A percentile compares a stretch with the other conserved stretches of the same genome.
Conservation (phyloP, 1,140 invertebrate genomes). For the Lethrus apterus region DNA sequence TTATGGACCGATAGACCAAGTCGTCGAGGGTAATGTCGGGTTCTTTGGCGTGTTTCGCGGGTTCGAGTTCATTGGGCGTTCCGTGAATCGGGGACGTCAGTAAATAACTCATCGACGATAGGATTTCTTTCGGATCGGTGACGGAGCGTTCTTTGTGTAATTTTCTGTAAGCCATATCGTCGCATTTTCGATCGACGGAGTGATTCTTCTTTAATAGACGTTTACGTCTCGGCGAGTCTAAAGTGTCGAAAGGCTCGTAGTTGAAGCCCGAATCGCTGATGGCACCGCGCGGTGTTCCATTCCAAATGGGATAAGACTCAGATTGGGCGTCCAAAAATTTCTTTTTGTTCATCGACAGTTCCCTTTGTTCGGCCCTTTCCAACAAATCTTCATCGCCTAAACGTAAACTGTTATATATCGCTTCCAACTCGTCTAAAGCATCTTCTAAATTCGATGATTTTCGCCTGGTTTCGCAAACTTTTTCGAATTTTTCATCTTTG, state of each 20-base stretch:
- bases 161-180: slow-evolving; percentile 74
- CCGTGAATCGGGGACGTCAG: slow-evolving; percentile 59
- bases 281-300: slow-evolving; percentile 21
- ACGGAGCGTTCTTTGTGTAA: slow-evolving; percentile 52
- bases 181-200: slow-evolving; percentile 56
- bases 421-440: slow-evolving; percentile 78
- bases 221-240: slow-evolving; percentile 27
- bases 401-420: slow-evolving; percentile 77
- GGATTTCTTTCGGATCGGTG: slow-evolving; percentile 47
- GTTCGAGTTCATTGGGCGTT: slow-evolving; percentile 39
- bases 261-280: slow-evolving; percentile 37
- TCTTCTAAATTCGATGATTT: slow-evolving; percentile 73
- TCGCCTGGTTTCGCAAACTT: slow-evolving; percentile 5
- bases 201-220: slow-evolving; percentile 39
- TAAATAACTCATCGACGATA: slow-evolving; percentile 63
- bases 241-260: slow-evolving; percentile 35
- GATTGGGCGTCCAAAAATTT: slow-evolving; percentile 24
- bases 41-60: slow-evolving; percentile 53
- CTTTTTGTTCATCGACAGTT: slow-evolving; percentile 48
- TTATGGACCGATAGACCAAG: slow-evolving; percentile 71
- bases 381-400: slow-evolving; percentile 74
- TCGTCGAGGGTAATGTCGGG: slow-evolving; percentile 79
- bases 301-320: slow-evolving; percentile 21
- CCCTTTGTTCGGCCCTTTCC: slow-evolving; percentile 67
- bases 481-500: slow-evolving; percentile 20